A percentile compares a stretch with the other conserved stretches of the same genome.
Evolutionary conservation across 1,140 invertebrate species (phyloP).

Genomic region (Portunus trituberculatus): DNA sequence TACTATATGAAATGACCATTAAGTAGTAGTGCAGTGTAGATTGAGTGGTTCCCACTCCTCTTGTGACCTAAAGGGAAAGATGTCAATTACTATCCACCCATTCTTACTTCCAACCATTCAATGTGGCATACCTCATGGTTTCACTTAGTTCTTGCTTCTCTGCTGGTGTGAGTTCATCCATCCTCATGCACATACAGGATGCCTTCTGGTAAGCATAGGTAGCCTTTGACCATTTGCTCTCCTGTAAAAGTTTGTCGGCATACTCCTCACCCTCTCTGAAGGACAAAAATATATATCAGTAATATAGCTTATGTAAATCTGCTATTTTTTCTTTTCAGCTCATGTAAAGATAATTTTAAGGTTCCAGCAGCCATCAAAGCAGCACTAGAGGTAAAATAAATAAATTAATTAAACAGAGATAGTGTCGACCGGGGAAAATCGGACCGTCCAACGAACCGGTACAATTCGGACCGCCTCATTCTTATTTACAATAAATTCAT

Average conservation of each 20-base stretch:
- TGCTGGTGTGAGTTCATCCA: slow-evolving; percentile 71
- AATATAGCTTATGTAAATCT: no score
- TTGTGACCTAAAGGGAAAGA: no score
- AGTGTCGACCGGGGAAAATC: neutral
- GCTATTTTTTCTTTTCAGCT: neutral
- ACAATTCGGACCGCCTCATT: no score
- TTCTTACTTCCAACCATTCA: no score
- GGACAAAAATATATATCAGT: slow-evolving; percentile 82
- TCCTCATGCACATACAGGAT: slow-evolving; percentile 87
- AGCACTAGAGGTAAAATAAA: neutral
- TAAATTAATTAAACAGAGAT: neutral
- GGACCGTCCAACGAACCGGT: no score
- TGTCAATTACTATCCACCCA: no score
- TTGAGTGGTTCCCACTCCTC: no score
- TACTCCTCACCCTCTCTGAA: slow-evolving; percentile 85
- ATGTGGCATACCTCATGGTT: slow-evolving; percentile 81
- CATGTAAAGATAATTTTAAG: neutral
- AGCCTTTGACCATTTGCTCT: slow-evolving; percentile 94
- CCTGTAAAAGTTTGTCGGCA: slow-evolving; percentile 86
- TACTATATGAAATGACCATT: no score
- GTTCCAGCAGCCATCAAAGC: neutral
- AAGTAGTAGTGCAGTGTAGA: no score
- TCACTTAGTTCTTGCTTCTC: slow-evolving; percentile 77
- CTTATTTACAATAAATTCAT: no score
- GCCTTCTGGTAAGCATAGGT: slow-evolving; percentile 95